Percentiles rank a stretch among this genome's conserved stretches.
These are phyloP conservation scores for Melanostoma scalare DNA, from an alignment of 2,888 invertebrate genomes.

Conservation along the genomic window DNA sequence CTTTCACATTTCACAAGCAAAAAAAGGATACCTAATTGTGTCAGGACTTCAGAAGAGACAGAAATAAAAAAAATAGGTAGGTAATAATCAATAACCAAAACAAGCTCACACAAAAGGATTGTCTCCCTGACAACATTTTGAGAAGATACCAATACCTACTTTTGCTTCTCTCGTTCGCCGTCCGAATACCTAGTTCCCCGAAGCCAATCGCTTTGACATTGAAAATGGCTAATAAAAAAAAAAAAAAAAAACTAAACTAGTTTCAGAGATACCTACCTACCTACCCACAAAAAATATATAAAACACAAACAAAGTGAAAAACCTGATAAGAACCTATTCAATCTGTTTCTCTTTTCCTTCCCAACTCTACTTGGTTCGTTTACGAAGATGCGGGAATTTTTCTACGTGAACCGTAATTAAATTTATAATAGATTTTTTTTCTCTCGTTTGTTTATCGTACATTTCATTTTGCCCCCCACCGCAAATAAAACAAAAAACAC, in stretches of 20 bases:
- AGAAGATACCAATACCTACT: conserved; percentile 3
- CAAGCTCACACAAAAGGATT: neutral
- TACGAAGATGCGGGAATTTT: conserved; percentile 7
- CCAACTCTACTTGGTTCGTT: neutral
- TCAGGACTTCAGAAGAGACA: too few species aligned
- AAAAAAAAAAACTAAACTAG: conserved; percentile 29
- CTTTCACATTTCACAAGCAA: too few species aligned
- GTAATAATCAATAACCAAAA: too few species aligned
- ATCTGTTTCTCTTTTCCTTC: conserved; percentile 23
- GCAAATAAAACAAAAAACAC: neutral
- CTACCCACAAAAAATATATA: neutral
- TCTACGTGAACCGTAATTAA: conserved; percentile 14
- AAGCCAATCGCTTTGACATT: conserved; percentile 35
- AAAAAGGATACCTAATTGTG: too few species aligned
- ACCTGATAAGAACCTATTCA: conserved; percentile 59
- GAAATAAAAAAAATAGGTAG: too few species aligned
- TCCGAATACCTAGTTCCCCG: neutral
- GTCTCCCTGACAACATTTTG: neutral
- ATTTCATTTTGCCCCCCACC: neutral
- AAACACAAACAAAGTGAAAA: conserved; percentile 26
- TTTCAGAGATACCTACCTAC: conserved; percentile 20
- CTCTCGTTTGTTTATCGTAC: neutral
- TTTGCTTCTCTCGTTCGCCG: conserved; percentile 4
- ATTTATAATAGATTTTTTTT: conserved; percentile 19
- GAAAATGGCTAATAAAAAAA: conserved; percentile 4